Conservation (phyloP, 2,888 invertebrate species). For the Gibbula magus region DNA sequence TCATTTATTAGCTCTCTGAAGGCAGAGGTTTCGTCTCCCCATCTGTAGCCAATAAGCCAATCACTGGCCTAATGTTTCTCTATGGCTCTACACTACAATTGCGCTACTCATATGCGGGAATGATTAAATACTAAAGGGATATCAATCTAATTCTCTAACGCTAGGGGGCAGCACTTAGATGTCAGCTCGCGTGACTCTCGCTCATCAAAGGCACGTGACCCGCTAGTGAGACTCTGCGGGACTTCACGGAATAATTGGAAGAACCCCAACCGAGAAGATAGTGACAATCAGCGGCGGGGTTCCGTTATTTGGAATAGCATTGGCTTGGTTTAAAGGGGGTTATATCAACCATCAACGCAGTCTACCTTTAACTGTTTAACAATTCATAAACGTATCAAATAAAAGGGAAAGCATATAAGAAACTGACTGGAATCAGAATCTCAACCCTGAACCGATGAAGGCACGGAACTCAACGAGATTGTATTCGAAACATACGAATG, state of each 20-base stretch:
- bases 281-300: too few relatives aligned
- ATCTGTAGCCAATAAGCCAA: background rate
- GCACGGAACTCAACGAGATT: too few relatives aligned
- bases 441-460: too few relatives aligned
- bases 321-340: too few relatives aligned
- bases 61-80: background rate
- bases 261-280: background rate
- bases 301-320: too few relatives aligned
- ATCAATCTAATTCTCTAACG: conserved; percentile 10
- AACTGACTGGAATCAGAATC: too few relatives aligned
- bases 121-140: conserved; percentile 15
- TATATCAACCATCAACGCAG: too few relatives aligned
- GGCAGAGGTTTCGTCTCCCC: background rate
- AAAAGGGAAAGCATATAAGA: too few relatives aligned
- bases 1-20: too few relatives aligned
- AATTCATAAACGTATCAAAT: too few relatives aligned
- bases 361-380: too few relatives aligned
- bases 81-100: background rate
- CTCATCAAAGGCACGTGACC: conserved; percentile 2
- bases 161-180: conserved; percentile 22
- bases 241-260: conserved; percentile 1
- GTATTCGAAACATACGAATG: too few relatives aligned
- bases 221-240: conserved; percentile 2
- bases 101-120: background rate
- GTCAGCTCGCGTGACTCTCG: conserved; percentile 19